These are phyloP conservation scores for Morpho deidamia DNA, from an alignment of 2,888 invertebrate species.

Conservation along the genomic window DNA sequence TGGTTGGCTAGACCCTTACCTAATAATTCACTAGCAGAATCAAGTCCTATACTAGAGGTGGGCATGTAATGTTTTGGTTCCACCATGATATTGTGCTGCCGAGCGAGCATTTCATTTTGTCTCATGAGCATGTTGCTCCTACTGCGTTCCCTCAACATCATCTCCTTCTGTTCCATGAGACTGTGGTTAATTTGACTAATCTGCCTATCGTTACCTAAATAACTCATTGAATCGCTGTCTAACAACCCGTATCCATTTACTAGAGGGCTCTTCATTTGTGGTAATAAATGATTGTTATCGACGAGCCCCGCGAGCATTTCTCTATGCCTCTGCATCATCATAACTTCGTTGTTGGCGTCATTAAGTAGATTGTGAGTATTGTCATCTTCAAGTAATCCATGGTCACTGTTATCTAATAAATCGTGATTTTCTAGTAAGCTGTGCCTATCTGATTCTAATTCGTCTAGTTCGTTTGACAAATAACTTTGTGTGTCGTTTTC, in stretches of 20 bases:
- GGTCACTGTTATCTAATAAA: slow-evolving; percentile 65
- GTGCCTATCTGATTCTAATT: slow-evolving; percentile 71
- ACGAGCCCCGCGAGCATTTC: slow-evolving; percentile 62
- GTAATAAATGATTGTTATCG: slow-evolving; percentile 54
- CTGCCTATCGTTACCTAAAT: slow-evolving; percentile 60
- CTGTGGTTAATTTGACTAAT: slow-evolving; percentile 63
- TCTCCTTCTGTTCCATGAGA: slow-evolving; percentile 57
- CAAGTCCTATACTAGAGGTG: slow-evolving; percentile 61
- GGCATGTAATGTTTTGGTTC: slow-evolving; percentile 66
- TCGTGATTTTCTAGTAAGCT: slow-evolving; percentile 69
- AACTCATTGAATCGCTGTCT: slow-evolving; percentile 56
- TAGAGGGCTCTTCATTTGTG: slow-evolving; percentile 54
- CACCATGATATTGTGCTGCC: slow-evolving; percentile 56
- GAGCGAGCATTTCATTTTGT: slow-evolving; percentile 59
- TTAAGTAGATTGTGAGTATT: slow-evolving; percentile 58
- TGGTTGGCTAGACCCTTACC: slow-evolving; percentile 40
- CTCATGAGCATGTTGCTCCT: slow-evolving; percentile 61
- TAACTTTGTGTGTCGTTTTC: slow-evolving; percentile 57
- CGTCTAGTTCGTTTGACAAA: slow-evolving; percentile 63
- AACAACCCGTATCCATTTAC: slow-evolving; percentile 61
- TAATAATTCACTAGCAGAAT: slow-evolving; percentile 72
- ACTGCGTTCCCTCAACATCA: slow-evolving; percentile 52
- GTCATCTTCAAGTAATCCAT: slow-evolving; percentile 64
- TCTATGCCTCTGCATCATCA: slow-evolving; percentile 63
- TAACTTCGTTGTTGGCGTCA: slow-evolving; percentile 54